Base-by-base conservation (phyloP, 2,113 vertebrate species). In the Mugil cephalus region DNA sequence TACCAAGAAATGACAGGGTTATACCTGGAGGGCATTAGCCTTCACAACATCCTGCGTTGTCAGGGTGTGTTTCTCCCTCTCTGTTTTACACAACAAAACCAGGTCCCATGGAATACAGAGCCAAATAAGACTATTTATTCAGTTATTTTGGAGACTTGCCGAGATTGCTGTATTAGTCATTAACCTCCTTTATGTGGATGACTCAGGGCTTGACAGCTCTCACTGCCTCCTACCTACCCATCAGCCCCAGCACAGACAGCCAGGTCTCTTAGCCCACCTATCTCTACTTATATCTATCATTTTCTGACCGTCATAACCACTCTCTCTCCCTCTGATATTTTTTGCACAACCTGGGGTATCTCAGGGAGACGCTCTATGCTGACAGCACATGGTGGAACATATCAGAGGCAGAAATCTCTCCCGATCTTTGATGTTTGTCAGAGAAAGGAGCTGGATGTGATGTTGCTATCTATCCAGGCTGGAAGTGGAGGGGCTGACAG, bases 391-490 rank as follows among this genome's bases (percentile, higher is more conserved):
- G 30, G 54, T n/a, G 48, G 17, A 18, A 51, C 17, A n/a, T 54
- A 70, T 75, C 62, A 39, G 42, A 73, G 24, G 36, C 61, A 24
- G 19, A 60, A 17, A 62, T 66, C 65, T 58, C 42, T 46, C 63
- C 19, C 19, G 2, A 46, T 51, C 64, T 39, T 45, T 47, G 71
- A 47, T 62, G 50, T 56, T 43, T 77, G 61, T 77, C 79, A 77
- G 21, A 67, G 38, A 52, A 18, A 4, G 8, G 8, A 36, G 24
- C 24, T 30, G 34, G 43, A 15, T 63, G 52, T 68, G 55, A 67
- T 70, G 60, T 39, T 45, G 43, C 58, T 53, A 52, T 78, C 52
- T 40, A 8, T 21, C 38, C 56, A 8, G 42, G 10, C 40, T 35
- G 45, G 13, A 19, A 54, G 50, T 15, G 18, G 30, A 65, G 42